Percentiles rank a stretch among this genome's conserved stretches.
These are phyloP conservation scores for Rhea americana DNA, from an alignment of 2,113 vertebrate genomes.

Conservation along the genomic window DNA sequence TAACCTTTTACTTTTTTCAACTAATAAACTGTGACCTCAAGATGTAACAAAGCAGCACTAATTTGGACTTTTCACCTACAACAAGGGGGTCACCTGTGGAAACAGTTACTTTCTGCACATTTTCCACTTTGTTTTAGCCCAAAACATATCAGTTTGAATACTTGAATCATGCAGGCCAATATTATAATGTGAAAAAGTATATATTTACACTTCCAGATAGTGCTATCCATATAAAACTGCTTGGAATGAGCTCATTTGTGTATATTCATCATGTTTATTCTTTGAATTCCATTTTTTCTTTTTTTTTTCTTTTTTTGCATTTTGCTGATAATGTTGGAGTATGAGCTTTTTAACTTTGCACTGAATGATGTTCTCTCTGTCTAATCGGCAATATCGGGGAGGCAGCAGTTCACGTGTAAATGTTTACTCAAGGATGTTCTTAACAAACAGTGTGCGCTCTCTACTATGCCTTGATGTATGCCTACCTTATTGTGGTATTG, in stretches of 20 bases:
- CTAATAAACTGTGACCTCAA: constrained; percentile 89
- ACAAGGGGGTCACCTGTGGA: constrained; percentile 92
- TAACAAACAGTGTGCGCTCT: constrained; percentile 84
- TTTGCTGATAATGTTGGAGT: constrained; percentile 92
- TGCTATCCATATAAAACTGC: constrained; percentile 90
- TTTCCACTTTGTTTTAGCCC: constrained; percentile 99
- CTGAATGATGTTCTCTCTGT: constrained; percentile 92
- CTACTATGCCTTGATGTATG: constrained; percentile 94
- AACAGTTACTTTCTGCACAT: constrained; percentile 97
- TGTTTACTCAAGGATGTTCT: constrained; percentile 98
- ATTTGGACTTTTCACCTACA: constrained; percentile 90
- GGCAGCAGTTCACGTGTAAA: constrained; percentile 91
- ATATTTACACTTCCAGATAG: constrained; percentile 98
- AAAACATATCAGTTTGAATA: constrained; percentile 99
- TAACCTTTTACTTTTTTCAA: constrained; percentile 81
- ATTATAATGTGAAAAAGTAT: constrained; percentile 99
- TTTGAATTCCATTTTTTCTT: constrained; percentile 82
- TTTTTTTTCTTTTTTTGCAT: constrained; percentile 69
- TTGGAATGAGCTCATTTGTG: constrained; percentile 89
- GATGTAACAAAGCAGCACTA: constrained; percentile 87
- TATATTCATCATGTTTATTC: constrained; percentile 87
- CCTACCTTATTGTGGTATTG: constrained; percentile 92
- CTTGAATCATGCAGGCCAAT: constrained; percentile 99
- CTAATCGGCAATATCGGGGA: constrained; percentile 87
- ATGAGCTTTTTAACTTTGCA: constrained; percentile 97